A percentile compares a stretch with the other conserved stretches of the same genome.
These are phyloP conservation scores for Argopecten irradians DNA, from an alignment of 1,140 invertebrate genomes.

Conservation along the genomic window DNA sequence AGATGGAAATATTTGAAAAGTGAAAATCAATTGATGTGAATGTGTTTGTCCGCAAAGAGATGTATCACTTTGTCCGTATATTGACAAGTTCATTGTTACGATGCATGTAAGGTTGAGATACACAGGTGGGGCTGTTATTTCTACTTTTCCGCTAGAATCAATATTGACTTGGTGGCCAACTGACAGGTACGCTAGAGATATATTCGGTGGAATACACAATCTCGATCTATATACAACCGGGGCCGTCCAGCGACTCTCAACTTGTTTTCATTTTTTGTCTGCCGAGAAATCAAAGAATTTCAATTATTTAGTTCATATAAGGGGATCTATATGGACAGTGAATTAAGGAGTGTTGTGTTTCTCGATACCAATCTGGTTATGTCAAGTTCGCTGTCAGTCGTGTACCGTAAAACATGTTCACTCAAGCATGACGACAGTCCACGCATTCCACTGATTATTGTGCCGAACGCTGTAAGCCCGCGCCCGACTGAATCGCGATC, in stretches of 20 bases:
- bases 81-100: background rate
- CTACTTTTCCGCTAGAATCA: conserved; percentile 1
- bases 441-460: conserved; percentile 10
- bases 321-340: conserved; percentile 14
- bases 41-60: background rate
- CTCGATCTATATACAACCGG: background rate
- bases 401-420: conserved; percentile 17
- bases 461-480: background rate
- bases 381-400: background rate
- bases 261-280: background rate
- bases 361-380: background rate
- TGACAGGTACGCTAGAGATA: background rate
- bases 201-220: conserved; percentile 13
- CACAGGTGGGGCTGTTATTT: background rate
- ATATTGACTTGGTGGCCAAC: background rate
- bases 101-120: background rate
- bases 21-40: background rate
- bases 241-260: background rate
- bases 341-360: background rate
- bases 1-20: background rate
- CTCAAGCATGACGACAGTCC: background rate
- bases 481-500: conserved; percentile 13
- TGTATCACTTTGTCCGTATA: background rate
- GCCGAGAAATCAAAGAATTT: background rate
- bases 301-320: conserved; percentile 10